Evolutionary conservation across 2,888 invertebrate species (phyloP).

Genomic region (Chelonus formosanus): DNA sequence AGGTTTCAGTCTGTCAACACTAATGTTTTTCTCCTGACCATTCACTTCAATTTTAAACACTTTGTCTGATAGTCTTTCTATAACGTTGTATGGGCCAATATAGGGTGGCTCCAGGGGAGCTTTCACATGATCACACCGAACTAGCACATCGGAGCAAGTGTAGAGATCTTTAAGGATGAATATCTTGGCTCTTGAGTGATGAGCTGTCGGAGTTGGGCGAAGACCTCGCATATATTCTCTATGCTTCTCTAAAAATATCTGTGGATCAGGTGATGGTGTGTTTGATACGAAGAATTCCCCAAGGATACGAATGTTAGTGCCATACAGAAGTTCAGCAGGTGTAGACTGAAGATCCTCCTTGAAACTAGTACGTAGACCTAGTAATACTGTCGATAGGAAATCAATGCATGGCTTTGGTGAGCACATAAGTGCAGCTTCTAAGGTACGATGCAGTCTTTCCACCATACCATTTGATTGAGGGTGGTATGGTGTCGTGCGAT

Average conservation of each 20-base stretch:
- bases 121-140: conserved; percentile 9
- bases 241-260: conserved; percentile 30
- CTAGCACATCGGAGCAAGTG: conserved; percentile 18
- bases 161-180: conserved; percentile 24
- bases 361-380: conserved; percentile 33
- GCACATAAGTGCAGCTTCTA: conserved; percentile 56
- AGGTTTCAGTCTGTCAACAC: conserved; percentile 23
- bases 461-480: conserved; percentile 60
- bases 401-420: conserved; percentile 36
- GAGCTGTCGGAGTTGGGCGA: conserved; percentile 13
- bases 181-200: conserved; percentile 8
- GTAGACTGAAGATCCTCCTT: conserved; percentile 36
- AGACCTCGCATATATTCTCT: conserved; percentile 20
- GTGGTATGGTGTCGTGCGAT: conserved; percentile 51
- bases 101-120: conserved; percentile 22
- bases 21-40: conserved; percentile 17
- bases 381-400: conserved; percentile 39
- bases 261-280: conserved; percentile 13
- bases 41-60: conserved; percentile 17
- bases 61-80: conserved; percentile 18
- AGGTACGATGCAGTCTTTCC: conserved; percentile 59
- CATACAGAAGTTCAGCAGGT: conserved; percentile 40
- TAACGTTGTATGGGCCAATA: conserved; percentile 12
- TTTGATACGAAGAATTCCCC: conserved; percentile 31
- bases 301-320: conserved; percentile 34